phyloP scores from a whole-genome alignment of 2,888 invertebrate genomes.

The Ennomos erosarius region DNA sequence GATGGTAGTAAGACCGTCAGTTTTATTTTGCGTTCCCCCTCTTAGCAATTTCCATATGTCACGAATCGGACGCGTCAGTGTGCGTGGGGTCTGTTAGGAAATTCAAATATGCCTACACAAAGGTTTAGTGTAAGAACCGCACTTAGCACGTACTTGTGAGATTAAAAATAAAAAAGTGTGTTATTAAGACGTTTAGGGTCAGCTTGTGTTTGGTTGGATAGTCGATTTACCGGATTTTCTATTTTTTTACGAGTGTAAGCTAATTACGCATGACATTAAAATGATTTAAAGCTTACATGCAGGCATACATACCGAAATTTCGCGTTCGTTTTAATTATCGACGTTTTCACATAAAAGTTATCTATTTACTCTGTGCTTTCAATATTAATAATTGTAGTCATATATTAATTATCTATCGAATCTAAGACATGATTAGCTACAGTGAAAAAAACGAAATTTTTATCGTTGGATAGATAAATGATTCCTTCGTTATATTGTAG shows the following conservation, averaged over 20 bases:
- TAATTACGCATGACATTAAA: too few species aligned
- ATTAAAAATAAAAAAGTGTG: slow-evolving; percentile 54
- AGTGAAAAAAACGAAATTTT: too few species aligned
- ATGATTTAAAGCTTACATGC: too few species aligned
- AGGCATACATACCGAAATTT: too few species aligned
- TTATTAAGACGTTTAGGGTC: slow-evolving; percentile 50
- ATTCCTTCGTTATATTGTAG: too few species aligned
- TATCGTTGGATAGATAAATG: too few species aligned
- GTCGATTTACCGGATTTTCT: slow-evolving; percentile 33
- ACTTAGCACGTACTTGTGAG: slow-evolving; percentile 67
- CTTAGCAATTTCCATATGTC: slow-evolving; percentile 70
- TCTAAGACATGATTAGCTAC: too few species aligned
- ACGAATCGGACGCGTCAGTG: slow-evolving; percentile 49
- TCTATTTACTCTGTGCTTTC: too few species aligned
- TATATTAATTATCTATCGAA: too few species aligned
- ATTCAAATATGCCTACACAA: slow-evolving; percentile 52
- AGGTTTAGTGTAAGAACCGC: slow-evolving; percentile 49
- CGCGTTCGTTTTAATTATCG: not conserved
- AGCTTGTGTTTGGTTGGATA: slow-evolving; percentile 28
- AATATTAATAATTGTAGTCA: too few species aligned
- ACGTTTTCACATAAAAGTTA: too few species aligned
- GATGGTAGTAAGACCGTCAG: slow-evolving; percentile 63
- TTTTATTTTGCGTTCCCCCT: slow-evolving; percentile 79
- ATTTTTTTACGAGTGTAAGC: slow-evolving; percentile 27
- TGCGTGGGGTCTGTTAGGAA: slow-evolving; percentile 51